Evolutionary conservation across 1,140 invertebrate genomes (phyloP).

Genomic region (Leptopilina boulardi): DNA sequence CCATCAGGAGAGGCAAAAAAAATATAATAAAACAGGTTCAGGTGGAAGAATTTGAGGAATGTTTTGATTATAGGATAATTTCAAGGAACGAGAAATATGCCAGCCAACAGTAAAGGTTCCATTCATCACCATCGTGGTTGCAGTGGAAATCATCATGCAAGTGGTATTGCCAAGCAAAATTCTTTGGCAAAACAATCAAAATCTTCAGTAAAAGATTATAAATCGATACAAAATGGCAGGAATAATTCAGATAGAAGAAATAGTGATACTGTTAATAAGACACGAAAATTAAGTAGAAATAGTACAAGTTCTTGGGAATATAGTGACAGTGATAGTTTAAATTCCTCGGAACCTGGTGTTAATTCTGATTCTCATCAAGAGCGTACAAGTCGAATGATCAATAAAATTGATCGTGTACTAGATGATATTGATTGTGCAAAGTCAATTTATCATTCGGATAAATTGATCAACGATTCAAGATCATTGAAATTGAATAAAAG

Average conservation of each 20-base stretch:
- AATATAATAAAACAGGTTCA: background rate
- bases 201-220: conserved; percentile 47
- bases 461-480: background rate
- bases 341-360: conserved; percentile 69
- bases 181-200: conserved; percentile 36
- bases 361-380: conserved; percentile 46
- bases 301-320: conserved; percentile 78
- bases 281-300: conserved; percentile 70
- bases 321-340: conserved; percentile 77
- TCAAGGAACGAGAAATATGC: conserved; percentile 60
- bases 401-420: conserved; percentile 52
- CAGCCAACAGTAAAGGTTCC: conserved; percentile 77
- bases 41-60: background rate
- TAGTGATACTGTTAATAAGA: conserved; percentile 37
- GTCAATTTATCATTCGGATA: conserved; percentile 13
- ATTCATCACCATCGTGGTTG: conserved; percentile 82
- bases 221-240: conserved; percentile 40
- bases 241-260: conserved; percentile 36
- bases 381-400: conserved; percentile 50
- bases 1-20: too few species aligned
- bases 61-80: conserved; percentile 9
- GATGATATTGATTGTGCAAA: conserved; percentile 52
- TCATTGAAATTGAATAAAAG: background rate
- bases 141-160: conserved; percentile 83
- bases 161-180: conserved; percentile 76